Percentiles rank a stretch among this genome's conserved stretches.
phyloP scores from a whole-genome alignment of 2,113 vertebrate species.

The Chlorocebus sabaeus region DNA sequence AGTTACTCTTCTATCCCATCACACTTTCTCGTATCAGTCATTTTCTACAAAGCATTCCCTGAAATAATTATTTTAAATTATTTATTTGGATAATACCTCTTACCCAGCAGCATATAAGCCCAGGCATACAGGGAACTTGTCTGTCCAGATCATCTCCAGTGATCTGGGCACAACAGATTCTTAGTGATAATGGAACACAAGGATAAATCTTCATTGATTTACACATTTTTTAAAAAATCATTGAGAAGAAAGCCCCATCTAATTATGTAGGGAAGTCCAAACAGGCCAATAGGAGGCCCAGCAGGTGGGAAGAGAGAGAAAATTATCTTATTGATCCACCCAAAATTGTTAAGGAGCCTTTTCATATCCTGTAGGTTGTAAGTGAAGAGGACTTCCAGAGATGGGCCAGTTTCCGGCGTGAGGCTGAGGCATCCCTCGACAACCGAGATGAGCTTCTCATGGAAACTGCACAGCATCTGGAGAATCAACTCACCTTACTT shows the following conservation, averaged over 20 bases:
- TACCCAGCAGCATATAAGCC: neutral
- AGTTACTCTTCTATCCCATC: neutral
- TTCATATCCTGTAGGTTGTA: conserved; percentile 83
- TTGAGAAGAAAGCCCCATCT: neutral
- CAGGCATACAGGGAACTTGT: neutral
- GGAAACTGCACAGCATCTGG: conserved; percentile 86
- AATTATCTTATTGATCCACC: too few species aligned
- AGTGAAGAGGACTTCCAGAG: conserved; percentile 85
- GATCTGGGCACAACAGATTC: neutral
- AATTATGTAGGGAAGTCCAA: neutral
- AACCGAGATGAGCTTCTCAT: conserved; percentile 87
- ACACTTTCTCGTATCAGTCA: neutral
- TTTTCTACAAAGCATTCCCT: neutral
- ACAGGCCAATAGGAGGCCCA: neutral
- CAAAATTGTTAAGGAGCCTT: neutral
- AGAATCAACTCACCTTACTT: conserved; percentile 88
- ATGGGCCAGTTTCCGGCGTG: conserved; percentile 89
- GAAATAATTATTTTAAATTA: neutral
- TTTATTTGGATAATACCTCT: neutral
- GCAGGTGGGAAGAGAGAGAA: neutral
- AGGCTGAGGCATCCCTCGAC: conserved; percentile 89
- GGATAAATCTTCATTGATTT: neutral
- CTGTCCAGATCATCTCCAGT: neutral
- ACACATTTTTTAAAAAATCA: neutral
- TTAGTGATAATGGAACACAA: neutral